These are phyloP conservation scores for Macroramphosus scolopax DNA, from an alignment of 2,797 vertebrate species.

Conservation along the genomic window DNA sequence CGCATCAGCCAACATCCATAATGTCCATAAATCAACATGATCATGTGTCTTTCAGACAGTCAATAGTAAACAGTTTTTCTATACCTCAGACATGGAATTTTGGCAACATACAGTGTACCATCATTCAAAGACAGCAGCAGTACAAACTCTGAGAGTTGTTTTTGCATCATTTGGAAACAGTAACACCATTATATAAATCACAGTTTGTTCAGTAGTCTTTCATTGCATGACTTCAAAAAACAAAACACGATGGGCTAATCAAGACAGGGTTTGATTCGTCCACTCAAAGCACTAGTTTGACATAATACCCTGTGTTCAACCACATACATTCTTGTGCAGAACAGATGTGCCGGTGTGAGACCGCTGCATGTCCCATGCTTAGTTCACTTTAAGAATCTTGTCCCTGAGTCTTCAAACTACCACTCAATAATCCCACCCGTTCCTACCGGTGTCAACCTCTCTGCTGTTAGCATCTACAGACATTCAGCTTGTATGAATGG, in stretches of 20 bases:
- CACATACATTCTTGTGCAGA: slow-evolving; percentile 59
- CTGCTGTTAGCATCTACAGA: slow-evolving; percentile 19
- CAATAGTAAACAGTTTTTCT: slow-evolving; percentile 47
- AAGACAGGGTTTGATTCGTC: slow-evolving; percentile 45
- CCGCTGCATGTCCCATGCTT: slow-evolving; percentile 21
- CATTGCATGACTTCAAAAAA: slow-evolving; percentile 30
- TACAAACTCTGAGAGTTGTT: slow-evolving; percentile 56
- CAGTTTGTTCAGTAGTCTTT: slow-evolving; percentile 59
- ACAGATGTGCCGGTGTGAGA: slow-evolving; percentile 42
- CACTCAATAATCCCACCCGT: slow-evolving; percentile 42
- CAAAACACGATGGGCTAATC: too few relatives aligned
- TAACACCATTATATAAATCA: slow-evolving; percentile 59
- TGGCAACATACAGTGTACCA: slow-evolving; percentile 41
- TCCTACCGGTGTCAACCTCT: slow-evolving; percentile 24
- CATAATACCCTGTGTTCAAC: slow-evolving; percentile 71
- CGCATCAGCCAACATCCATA: slow-evolving; percentile 24
- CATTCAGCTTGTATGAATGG: slow-evolving; percentile 50
- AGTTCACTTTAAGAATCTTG: slow-evolving; percentile 52
- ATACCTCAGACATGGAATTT: slow-evolving; percentile 33
- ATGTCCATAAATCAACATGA: slow-evolving; percentile 19
- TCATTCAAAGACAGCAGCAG: slow-evolving; percentile 52
- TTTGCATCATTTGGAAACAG: slow-evolving; percentile 68
- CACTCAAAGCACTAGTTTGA: slow-evolving; percentile 48
- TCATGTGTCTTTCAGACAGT: slow-evolving; percentile 30
- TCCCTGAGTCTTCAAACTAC: slow-evolving; percentile 74